Conservation (phyloP, 1,140 invertebrate species). For the Diploscapter pachys region DNA sequence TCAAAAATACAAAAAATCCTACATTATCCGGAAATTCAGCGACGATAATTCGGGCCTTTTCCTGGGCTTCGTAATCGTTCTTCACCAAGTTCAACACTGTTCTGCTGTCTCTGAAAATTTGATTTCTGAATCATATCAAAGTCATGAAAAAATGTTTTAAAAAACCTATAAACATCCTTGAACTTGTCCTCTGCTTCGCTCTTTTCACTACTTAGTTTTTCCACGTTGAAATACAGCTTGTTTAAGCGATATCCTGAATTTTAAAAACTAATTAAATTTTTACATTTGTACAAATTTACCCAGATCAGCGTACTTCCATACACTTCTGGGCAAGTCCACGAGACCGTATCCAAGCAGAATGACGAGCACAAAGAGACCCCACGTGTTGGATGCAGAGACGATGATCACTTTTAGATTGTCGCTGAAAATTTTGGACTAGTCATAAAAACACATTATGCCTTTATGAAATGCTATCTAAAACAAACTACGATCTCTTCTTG, state of each 20-base stretch:
- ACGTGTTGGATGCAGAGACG: conserved; percentile 97
- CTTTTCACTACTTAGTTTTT: conserved; percentile 93
- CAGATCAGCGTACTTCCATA: conserved; percentile 67
- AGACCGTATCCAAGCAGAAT: conserved; percentile 91
- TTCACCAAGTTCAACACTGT: conserved; percentile 52
- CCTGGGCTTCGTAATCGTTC: conserved; percentile 44
- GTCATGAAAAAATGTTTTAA: neutral
- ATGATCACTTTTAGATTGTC: conserved; percentile 91
- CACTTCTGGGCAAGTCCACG: conserved; percentile 84
- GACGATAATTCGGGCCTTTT: conserved; percentile 46
- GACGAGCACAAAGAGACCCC: conserved; percentile 93
- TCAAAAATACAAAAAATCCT: neutral
- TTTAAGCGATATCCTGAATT: conserved; percentile 65
- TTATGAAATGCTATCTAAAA: no score
- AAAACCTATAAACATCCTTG: conserved; percentile 86
- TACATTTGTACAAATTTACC: conserved; percentile 27
- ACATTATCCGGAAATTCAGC: conserved; percentile 35
- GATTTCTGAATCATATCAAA: neutral
- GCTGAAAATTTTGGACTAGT: conserved; percentile 60
- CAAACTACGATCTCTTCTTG: no score
- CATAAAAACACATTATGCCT: no score
- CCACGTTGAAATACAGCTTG: conserved; percentile 89
- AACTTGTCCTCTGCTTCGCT: conserved; percentile 92
- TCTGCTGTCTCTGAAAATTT: conserved; percentile 47
- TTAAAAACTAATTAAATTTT: neutral